Conservation (phyloP, 2,113 vertebrate species). For the Propithecus coquereli region DNA sequence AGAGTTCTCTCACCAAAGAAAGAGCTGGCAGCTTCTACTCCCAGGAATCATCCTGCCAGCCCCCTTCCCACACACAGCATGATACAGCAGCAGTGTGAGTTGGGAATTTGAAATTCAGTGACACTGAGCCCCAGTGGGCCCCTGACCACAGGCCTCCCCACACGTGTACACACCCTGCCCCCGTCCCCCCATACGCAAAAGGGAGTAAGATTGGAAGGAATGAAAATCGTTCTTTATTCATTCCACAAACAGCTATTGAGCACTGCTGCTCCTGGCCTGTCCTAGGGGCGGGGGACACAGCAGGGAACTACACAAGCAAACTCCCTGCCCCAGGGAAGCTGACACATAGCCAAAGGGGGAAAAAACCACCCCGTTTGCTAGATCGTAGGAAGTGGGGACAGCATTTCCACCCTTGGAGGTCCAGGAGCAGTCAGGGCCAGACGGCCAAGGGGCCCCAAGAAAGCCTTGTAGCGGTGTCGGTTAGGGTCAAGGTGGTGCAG, state of each 20-base stretch:
- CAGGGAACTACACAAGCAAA: neutral
- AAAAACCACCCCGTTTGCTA: neutral
- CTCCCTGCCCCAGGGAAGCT: neutral
- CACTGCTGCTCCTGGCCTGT: neutral
- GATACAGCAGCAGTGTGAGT: neutral
- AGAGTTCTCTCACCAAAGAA: neutral
- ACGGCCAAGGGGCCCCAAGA: fast-evolving
- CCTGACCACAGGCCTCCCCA: neutral
- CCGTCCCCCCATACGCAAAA: neutral
- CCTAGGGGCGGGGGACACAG: too few relatives aligned
- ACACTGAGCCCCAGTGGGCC: neutral
- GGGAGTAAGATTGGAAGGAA: neutral
- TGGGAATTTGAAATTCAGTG: neutral
- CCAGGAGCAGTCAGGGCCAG: neutral
- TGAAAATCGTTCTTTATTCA: neutral
- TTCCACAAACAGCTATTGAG: neutral
- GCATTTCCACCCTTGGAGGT: neutral
- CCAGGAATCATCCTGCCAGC: neutral
- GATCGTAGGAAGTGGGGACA: neutral
- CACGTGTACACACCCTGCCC: too few relatives aligned
- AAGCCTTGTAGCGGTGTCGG: too few relatives aligned
- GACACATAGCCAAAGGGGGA: neutral
- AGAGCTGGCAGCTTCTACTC: neutral
- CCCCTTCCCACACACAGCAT: neutral
- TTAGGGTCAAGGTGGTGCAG: neutral